phyloP scores from a whole-genome alignment of 2,797 vertebrate genomes.

The Dendrocincla fuliginosa region DNA sequence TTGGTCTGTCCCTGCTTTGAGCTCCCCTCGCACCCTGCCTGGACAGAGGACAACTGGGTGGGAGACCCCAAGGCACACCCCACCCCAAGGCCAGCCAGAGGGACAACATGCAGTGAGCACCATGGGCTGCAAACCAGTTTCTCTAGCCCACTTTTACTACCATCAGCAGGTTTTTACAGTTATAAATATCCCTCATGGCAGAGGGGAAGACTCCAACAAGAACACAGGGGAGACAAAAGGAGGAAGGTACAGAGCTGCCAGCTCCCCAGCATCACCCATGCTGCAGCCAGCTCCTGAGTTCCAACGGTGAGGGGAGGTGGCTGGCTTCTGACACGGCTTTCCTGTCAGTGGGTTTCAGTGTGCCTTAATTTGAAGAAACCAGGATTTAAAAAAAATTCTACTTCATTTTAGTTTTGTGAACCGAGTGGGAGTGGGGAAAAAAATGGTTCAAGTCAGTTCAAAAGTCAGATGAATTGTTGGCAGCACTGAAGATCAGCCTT shows the following conservation, averaged over 20 bases:
- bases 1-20: neutral
- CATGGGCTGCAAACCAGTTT: neutral
- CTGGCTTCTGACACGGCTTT: neutral
- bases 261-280: neutral
- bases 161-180: neutral
- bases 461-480: neutral
- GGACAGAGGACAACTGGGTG: accelerated
- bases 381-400: neutral
- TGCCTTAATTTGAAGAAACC: neutral
- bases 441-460: neutral
- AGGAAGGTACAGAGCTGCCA: neutral
- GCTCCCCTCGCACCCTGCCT: neutral
- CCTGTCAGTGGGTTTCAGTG: neutral
- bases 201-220: neutral
- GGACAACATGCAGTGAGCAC: accelerated
- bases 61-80: neutral
- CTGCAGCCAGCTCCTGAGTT: neutral
- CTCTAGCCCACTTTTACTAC: neutral
- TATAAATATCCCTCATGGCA: neutral
- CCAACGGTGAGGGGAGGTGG: neutral
- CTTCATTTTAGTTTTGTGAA: neutral
- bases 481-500: neutral
- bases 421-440: neutral
- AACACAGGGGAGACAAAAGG: neutral
- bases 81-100: neutral